These are phyloP conservation scores for Ornithorhynchus anatinus DNA, from an alignment of 2,113 vertebrate species.

Conservation along the genomic window DNA sequence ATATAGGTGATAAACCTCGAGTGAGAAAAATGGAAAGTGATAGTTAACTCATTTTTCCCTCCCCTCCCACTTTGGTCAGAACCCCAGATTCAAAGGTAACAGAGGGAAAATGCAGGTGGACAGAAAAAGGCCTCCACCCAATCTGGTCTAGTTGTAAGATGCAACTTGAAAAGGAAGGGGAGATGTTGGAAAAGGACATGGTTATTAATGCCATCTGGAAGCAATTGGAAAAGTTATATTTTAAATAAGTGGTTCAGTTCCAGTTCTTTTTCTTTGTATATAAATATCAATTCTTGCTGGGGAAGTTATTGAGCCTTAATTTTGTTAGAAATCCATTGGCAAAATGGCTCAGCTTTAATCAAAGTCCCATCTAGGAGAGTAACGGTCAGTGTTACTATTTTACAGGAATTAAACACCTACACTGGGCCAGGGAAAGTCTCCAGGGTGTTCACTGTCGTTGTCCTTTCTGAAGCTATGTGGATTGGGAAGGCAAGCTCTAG, in stretches of 20 bases:
- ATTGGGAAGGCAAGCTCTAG: no score
- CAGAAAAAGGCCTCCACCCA: slow-evolving; percentile 5
- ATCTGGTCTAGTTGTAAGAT: slow-evolving; percentile 5
- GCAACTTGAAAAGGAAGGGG: slow-evolving; percentile 32
- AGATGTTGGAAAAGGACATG: slow-evolving; percentile 41
- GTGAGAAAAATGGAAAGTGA: slow-evolving; percentile 21
- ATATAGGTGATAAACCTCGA: no score
- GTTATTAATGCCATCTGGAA: slow-evolving; percentile 31
- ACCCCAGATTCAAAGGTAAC: slow-evolving; percentile 27
- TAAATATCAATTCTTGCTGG: slow-evolving; percentile 46
- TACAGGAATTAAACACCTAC: slow-evolving; percentile 38
- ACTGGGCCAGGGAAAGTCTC: slow-evolving; percentile 31
- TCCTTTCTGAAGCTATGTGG: no score
- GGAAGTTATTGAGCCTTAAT: slow-evolving; percentile 47
- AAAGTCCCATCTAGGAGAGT: slow-evolving; percentile 1
- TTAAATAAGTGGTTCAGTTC: slow-evolving; percentile 45
- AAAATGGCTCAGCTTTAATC: slow-evolving; percentile 34
- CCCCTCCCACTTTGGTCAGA: not conserved
- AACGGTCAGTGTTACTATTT: slow-evolving; percentile 47
- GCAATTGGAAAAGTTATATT: slow-evolving; percentile 17
- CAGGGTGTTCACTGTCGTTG: no score
- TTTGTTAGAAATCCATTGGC: slow-evolving; percentile 41
- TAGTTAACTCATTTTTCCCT: slow-evolving; percentile 16
- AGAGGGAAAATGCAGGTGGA: not conserved
- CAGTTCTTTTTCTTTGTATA: slow-evolving; percentile 31